phyloP scores from a whole-genome alignment of 1,140 invertebrate genomes.

The Paraescarpia echinospica region DNA sequence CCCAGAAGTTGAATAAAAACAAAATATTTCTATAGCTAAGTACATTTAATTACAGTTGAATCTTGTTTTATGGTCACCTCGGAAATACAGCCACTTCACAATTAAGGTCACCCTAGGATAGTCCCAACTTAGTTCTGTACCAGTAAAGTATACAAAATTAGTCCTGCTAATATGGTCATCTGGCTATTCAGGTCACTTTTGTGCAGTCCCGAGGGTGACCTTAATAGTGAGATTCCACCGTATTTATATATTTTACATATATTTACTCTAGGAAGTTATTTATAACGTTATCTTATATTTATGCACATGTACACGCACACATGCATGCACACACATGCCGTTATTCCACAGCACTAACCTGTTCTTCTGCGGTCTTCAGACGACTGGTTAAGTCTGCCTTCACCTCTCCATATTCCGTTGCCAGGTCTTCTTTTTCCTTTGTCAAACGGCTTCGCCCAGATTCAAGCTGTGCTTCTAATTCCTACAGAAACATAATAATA shows the following conservation, averaged over 20 bases:
- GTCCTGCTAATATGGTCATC: no score
- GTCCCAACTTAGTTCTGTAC: no score
- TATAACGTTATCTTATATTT: no score
- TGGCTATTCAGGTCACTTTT: no score
- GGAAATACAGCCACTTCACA: no score
- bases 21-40: neutral
- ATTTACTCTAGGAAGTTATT: no score
- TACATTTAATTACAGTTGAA: neutral
- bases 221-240: no score
- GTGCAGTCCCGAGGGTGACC: no score
- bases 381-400: slow-evolving; percentile 42
- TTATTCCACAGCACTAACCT: slow-evolving; percentile 37
- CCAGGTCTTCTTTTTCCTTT: slow-evolving; percentile 38
- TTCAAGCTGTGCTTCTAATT: slow-evolving; percentile 33
- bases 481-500: slow-evolving; percentile 22
- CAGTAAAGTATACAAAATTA: no score
- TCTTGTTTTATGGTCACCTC: no score
- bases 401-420: slow-evolving; percentile 41
- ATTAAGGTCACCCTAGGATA: no score
- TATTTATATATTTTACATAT: neutral
- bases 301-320: neutral
- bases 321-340: neutral
- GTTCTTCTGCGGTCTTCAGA: slow-evolving; percentile 43
- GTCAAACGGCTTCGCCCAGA: slow-evolving; percentile 28
- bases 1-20: neutral